Conservation (phyloP, 2,888 invertebrate species). For the Zygogramma bicolorata region DNA sequence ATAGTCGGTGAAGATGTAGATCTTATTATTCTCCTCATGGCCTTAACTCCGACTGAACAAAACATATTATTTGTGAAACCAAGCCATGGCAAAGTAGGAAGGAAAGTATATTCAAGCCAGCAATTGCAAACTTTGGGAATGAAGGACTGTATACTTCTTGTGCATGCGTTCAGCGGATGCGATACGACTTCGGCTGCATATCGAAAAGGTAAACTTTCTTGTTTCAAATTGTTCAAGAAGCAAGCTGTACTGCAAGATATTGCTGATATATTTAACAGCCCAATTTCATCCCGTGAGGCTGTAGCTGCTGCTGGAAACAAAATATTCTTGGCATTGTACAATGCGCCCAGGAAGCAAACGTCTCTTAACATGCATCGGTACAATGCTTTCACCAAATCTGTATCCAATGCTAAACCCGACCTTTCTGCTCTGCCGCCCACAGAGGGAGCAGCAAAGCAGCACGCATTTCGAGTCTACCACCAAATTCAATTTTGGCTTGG, state of each 20-base stretch:
- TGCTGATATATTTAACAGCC: not conserved
- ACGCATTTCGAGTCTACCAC: not conserved
- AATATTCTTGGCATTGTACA: not conserved
- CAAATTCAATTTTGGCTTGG: not conserved
- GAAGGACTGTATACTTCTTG: conserved; percentile 5
- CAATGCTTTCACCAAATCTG: conserved; percentile 10
- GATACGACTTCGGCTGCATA: not conserved
- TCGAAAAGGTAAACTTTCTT: not conserved
- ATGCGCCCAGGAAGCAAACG: conserved; percentile 1
- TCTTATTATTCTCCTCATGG: conserved; percentile 6
- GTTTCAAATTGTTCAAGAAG: not conserved
- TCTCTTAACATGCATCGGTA: conserved; percentile 3
- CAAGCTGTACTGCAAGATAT: not conserved
- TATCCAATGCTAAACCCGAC: not conserved
- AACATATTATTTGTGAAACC: not conserved
- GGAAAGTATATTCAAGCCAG: conserved; percentile 3
- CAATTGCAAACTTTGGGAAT: conserved; percentile 13
- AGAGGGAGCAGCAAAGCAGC: too few relatives aligned
- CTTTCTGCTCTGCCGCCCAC: not conserved
- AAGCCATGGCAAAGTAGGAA: not conserved
- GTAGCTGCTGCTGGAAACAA: conserved; percentile 6
- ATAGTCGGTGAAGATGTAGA: conserved; percentile 10
- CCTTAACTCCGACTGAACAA: conserved; percentile 7
- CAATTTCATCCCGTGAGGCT: conserved; percentile 11
- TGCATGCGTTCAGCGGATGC: too few relatives aligned